Percentiles rank a stretch among this genome's conserved stretches.
phyloP scores from a whole-genome alignment of 2,888 invertebrate genomes.

The Parnassius apollo region DNA sequence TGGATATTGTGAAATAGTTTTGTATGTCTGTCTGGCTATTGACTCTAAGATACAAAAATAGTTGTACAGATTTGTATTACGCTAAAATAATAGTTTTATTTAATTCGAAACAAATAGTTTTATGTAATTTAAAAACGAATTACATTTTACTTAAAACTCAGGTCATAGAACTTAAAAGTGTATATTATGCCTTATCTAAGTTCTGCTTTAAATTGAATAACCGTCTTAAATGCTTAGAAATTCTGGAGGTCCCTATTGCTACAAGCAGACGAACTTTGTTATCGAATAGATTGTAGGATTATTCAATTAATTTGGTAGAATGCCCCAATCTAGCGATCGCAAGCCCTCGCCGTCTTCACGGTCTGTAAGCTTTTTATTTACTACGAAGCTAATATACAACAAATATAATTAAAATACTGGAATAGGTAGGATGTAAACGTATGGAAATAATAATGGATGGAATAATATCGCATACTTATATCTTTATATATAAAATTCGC shows the following conservation, averaged over 20 bases:
- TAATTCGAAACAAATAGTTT: too few relatives aligned
- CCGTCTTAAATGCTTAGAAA: slow-evolving; percentile 8
- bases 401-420: too few relatives aligned
- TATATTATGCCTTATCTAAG: slow-evolving; percentile 10
- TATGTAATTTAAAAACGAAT: too few relatives aligned
- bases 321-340: slow-evolving; percentile 22
- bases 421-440: too few relatives aligned
- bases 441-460: too few relatives aligned
- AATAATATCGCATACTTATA: too few relatives aligned
- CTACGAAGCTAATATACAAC: neutral
- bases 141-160: neutral
- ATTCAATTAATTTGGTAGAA: slow-evolving; percentile 27
- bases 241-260: slow-evolving; percentile 8
- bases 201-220: slow-evolving; percentile 20
- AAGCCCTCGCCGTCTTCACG: slow-evolving; percentile 16
- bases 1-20: too few relatives aligned
- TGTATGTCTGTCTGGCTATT: too few relatives aligned
- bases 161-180: neutral
- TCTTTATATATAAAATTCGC: too few relatives aligned
- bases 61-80: too few relatives aligned
- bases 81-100: too few relatives aligned
- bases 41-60: too few relatives aligned
- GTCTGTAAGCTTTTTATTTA: slow-evolving; percentile 20
- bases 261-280: slow-evolving; percentile 15
- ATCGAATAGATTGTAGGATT: slow-evolving; percentile 23